Evolutionary conservation across 2,888 invertebrate species (phyloP).

Genomic region (Neoitamus cyanurus): DNA sequence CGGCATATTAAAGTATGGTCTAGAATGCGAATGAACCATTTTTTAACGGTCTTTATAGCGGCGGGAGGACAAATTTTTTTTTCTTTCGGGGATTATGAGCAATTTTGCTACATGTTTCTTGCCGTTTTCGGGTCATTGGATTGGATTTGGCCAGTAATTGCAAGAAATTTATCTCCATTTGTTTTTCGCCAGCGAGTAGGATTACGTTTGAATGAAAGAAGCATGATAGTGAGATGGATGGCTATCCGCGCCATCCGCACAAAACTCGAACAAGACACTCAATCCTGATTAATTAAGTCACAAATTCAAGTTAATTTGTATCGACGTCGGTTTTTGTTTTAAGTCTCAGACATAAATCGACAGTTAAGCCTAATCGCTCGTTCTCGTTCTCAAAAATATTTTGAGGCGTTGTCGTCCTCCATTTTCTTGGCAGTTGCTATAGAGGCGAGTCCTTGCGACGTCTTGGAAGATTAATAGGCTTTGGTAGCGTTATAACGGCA

Average conservation of each 20-base stretch:
- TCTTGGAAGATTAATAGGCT: neutral
- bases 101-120: neutral
- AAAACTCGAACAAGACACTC: neutral
- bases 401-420: neutral
- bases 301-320: slow-evolving; percentile 5
- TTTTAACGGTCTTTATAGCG: neutral
- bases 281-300: slow-evolving; percentile 5
- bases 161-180: neutral
- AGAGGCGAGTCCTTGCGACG: neutral
- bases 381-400: neutral
- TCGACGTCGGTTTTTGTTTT: neutral
- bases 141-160: neutral
- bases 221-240: neutral
- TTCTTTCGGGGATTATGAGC: neutral
- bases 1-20: neutral
- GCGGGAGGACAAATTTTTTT: neutral
- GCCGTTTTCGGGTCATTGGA: neutral
- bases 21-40: neutral
- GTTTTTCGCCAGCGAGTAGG: neutral
- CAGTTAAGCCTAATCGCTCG: neutral
- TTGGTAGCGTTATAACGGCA: neutral
- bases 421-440: neutral
- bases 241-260: neutral
- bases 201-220: neutral
- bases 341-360: neutral